A percentile compares a stretch with the other conserved stretches of the same genome.
phyloP scores from a whole-genome alignment of 2,888 invertebrate genomes.

The Osmoderma eremita region DNA sequence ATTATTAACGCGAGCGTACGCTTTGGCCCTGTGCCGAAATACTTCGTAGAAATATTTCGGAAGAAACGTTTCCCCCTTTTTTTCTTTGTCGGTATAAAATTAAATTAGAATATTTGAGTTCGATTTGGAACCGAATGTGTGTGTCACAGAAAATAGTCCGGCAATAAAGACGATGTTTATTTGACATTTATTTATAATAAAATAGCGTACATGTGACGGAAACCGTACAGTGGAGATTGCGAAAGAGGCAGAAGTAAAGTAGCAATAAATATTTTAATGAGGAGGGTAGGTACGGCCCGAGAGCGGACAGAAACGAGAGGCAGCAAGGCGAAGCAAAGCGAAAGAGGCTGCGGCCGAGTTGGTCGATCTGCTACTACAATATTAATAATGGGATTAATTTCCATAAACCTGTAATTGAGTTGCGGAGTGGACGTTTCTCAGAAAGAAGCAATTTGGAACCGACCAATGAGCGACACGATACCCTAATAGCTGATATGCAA shows the following conservation, averaged over 20 bases:
- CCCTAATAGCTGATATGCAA: constrained; percentile 41
- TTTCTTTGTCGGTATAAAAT: constrained; percentile 24
- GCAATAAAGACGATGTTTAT: constrained; percentile 41
- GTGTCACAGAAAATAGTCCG: constrained; percentile 33
- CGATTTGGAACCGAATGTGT: constrained; percentile 31
- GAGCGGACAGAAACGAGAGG: constrained; percentile 27
- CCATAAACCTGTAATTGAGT: constrained; percentile 46
- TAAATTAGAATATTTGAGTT: constrained; percentile 34
- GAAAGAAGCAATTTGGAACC: constrained; percentile 44
- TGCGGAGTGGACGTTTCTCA: constrained; percentile 44
- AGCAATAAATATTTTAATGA: constrained; percentile 44
- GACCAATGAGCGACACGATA: constrained; percentile 42
- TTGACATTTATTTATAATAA: constrained; percentile 43
- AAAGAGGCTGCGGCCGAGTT: constrained; percentile 32
- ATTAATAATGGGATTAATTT: constrained; percentile 46
- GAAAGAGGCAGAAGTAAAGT: constrained; percentile 35
- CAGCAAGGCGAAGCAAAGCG: constrained; percentile 6
- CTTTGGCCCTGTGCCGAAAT: neutral
- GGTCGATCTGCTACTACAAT: constrained; percentile 43
- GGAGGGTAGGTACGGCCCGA: constrained; percentile 31
- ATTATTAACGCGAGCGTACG: neutral
- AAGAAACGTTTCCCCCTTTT: constrained; percentile 7
- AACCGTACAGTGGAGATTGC: constrained; percentile 36
- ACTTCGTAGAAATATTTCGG: neutral
- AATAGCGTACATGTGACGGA: constrained; percentile 39